phyloP scores from a whole-genome alignment of 2,888 invertebrate genomes.

The Julus scandinavius region DNA sequence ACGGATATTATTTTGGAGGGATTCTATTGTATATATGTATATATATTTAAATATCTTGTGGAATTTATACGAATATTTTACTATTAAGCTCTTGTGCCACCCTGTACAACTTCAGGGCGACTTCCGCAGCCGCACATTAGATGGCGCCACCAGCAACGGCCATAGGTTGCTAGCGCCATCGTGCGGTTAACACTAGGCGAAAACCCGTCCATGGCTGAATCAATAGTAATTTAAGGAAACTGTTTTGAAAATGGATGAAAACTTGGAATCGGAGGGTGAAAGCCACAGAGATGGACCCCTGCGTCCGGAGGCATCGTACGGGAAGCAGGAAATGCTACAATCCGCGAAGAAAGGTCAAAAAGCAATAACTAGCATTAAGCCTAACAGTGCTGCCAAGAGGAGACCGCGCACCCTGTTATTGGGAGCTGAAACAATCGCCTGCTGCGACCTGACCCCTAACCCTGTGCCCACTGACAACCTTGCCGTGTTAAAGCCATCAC shows the following conservation, averaged over 20 bases:
- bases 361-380: neutral
- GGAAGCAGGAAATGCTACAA: neutral
- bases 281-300: neutral
- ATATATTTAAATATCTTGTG: too few species aligned
- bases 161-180: neutral
- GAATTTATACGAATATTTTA: too few species aligned
- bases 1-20: too few species aligned
- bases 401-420: neutral
- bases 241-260: neutral
- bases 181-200: neutral
- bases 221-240: neutral
- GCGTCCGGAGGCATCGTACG: neutral
- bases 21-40: too few species aligned
- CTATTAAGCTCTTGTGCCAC: neutral
- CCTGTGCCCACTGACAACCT: neutral
- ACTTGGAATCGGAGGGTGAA: neutral
- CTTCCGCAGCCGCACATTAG: neutral
- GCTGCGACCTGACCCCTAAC: neutral
- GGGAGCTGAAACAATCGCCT: neutral
- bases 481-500: neutral
- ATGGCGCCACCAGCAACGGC: neutral
- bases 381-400: neutral
- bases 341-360: neutral
- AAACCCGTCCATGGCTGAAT: neutral
- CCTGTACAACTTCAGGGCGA: neutral